Evolutionary conservation across 35 echinoderm and acorn worm species (phyloP).

Genomic region (Apostichopus californicus): DNA sequence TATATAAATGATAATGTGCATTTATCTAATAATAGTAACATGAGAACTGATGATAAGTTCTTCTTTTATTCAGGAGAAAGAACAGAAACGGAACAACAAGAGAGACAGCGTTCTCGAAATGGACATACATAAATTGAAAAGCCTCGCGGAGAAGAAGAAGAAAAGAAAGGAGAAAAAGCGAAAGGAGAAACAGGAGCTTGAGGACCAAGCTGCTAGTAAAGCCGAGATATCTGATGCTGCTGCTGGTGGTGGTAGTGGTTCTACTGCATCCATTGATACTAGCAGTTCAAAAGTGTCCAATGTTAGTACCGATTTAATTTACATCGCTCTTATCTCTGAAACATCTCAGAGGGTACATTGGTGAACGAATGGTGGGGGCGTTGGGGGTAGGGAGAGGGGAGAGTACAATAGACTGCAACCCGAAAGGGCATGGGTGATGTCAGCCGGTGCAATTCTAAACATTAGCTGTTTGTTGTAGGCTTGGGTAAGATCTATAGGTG

Average conservation of each 20-base stretch:
- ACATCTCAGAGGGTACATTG: too few species aligned
- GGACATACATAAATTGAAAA: constrained; percentile 70
- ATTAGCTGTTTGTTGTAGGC: too few species aligned
- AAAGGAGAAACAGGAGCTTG: constrained; percentile 33
- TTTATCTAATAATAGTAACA: too few species aligned
- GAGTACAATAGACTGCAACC: too few species aligned
- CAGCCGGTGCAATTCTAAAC: too few species aligned
- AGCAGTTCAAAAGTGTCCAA: constrained; percentile 62
- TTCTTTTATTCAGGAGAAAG: constrained; percentile 56
- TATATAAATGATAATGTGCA: too few species aligned
- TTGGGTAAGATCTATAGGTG: too few species aligned
- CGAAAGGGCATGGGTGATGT: too few species aligned
- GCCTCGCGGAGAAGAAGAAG: constrained; percentile 74
- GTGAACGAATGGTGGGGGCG: too few species aligned
- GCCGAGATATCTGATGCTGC: background rate
- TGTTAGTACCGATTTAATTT: constrained; percentile 31
- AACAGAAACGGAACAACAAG: constrained; percentile 60
- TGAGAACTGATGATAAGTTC: too few species aligned
- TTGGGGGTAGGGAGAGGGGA: too few species aligned
- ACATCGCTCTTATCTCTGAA: too few species aligned
- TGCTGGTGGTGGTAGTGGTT: background rate
- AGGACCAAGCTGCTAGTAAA: constrained; percentile 10
- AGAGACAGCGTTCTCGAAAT: constrained; percentile 62
- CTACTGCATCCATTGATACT: background rate
- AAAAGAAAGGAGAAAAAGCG: constrained; percentile 60